These are phyloP conservation scores for Rhynchophorus ferrugineus DNA, from an alignment of 1,140 invertebrate genomes.

Conservation along the genomic window DNA sequence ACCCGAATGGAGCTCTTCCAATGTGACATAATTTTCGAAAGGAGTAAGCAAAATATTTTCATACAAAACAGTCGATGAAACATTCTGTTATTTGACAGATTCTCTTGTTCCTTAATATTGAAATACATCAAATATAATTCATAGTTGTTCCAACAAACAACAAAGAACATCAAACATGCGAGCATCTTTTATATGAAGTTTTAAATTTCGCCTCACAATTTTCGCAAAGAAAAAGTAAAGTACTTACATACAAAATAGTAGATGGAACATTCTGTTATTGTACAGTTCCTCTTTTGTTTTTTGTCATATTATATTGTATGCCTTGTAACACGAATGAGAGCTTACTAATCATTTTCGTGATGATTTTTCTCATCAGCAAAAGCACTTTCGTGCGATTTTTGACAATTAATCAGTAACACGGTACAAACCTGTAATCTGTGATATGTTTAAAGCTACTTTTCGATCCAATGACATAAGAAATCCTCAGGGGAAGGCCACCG, in stretches of 20 bases:
- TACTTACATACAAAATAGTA: neutral
- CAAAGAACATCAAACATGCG: no score
- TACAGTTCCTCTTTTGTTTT: neutral
- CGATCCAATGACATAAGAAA: neutral
- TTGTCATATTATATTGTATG: neutral
- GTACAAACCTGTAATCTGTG: conserved; percentile 1
- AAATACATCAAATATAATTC: no score
- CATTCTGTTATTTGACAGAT: no score
- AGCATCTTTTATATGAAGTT: no score
- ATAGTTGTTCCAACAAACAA: no score
- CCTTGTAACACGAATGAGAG: neutral
- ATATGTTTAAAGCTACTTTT: conserved; percentile 2
- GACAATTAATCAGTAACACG: neutral
- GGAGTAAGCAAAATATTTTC: no score
- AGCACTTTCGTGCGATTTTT: neutral
- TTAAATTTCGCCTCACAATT: no score
- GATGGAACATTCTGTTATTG: neutral
- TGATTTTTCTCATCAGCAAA: neutral
- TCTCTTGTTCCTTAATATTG: no score
- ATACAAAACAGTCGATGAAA: no score
- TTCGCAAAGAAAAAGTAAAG: no score
- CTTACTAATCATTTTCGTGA: neutral
- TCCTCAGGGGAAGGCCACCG: neutral
- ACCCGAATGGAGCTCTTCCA: no score
- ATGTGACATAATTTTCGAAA: no score